Conservation (phyloP, 2,113 vertebrate genomes). For the Bos indicus region DNA sequence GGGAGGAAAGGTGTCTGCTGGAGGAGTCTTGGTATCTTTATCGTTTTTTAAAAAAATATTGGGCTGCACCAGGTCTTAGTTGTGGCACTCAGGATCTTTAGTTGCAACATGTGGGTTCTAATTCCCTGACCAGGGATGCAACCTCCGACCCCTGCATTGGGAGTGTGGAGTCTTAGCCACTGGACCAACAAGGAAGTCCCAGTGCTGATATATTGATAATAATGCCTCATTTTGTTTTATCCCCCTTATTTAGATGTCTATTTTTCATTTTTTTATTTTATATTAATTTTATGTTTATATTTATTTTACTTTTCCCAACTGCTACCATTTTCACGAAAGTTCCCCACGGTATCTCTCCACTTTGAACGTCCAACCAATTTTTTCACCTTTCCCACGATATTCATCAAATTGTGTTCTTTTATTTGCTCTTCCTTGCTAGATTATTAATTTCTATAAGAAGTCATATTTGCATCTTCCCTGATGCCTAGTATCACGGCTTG, state of each 20-base stretch:
- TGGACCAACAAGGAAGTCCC: not conserved
- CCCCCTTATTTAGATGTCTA: not conserved
- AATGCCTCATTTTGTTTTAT: not conserved
- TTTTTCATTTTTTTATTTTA: not conserved
- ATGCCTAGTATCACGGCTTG: not conserved
- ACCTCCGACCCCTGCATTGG: not conserved
- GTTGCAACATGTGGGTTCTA: not conserved
- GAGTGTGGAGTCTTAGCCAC: not conserved
- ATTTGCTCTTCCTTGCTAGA: not conserved
- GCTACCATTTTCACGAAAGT: not conserved
- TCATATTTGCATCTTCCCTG: not conserved
- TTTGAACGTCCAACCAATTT: not conserved
- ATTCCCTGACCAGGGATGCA: not conserved
- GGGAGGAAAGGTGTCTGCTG: not conserved
- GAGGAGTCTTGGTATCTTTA: not conserved
- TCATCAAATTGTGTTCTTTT: slow-evolving; percentile 18
- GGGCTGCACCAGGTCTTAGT: not conserved
- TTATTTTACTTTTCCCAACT: not conserved
- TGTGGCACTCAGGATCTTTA: not conserved
- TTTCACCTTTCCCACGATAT: not conserved
- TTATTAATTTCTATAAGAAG: not conserved
- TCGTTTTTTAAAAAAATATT: not conserved
- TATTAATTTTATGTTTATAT: not conserved
- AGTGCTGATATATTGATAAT: not conserved
- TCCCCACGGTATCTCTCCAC: not conserved